Conservation (phyloP, 2,888 invertebrate species). For the Conus canariensis region DNA sequence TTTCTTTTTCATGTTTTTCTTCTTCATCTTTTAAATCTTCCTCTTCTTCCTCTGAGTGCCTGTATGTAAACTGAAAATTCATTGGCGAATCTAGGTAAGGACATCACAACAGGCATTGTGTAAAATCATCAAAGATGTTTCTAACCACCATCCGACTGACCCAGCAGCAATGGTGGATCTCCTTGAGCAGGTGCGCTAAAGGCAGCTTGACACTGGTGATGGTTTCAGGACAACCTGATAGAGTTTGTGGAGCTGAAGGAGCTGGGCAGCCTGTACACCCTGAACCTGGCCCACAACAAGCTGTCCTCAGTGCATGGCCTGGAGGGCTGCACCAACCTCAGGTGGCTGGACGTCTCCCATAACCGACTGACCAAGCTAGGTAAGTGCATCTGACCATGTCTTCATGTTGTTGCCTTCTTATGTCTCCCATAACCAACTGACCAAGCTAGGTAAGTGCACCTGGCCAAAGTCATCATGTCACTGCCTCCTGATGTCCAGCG, state of each 20-base stretch:
- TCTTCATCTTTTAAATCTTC: too few species aligned
- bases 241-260: constrained; percentile 72
- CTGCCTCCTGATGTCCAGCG: constrained; percentile 58
- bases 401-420: constrained; percentile 35
- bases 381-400: constrained; percentile 46
- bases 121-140: too few species aligned
- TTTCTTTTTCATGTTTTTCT: too few species aligned
- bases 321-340: constrained; percentile 71
- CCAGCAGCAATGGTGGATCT: too few species aligned
- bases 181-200: too few species aligned
- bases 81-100: too few species aligned
- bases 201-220: too few species aligned
- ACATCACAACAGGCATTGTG: too few species aligned
- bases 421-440: constrained; percentile 72
- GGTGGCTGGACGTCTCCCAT: constrained; percentile 71
- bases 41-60: too few species aligned
- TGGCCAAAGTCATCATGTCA: not conserved
- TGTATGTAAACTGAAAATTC: too few species aligned
- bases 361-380: constrained; percentile 74
- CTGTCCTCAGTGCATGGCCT: constrained; percentile 72
- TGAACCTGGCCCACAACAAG: constrained; percentile 72
- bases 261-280: constrained; percentile 64
- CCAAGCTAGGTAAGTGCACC: constrained; percentile 66
- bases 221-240: constrained; percentile 66
- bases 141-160: too few species aligned